These are phyloP conservation scores for Calliphora vomitoria DNA, from an alignment of 2,888 invertebrate genomes.

Conservation along the genomic window DNA sequence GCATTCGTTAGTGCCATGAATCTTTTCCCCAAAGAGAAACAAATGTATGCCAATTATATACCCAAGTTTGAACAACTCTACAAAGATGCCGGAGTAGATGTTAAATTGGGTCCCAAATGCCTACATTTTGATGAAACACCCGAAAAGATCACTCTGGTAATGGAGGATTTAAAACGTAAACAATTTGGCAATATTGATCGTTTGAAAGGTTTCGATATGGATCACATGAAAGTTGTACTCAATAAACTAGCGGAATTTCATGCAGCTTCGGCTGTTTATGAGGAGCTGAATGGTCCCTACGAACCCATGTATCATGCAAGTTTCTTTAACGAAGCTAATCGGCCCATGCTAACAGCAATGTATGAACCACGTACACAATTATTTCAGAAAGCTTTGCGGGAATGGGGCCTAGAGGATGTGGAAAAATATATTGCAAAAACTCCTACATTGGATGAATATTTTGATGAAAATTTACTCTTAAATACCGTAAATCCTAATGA, in stretches of 20 bases:
- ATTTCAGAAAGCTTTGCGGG: conserved; percentile 74
- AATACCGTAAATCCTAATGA: conserved; percentile 75
- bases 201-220: conserved; percentile 79
- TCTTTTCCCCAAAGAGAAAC: conserved; percentile 80
- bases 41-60: conserved; percentile 79
- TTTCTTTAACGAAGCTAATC: conserved; percentile 74
- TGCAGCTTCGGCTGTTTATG: conserved; percentile 79
- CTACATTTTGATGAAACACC: conserved; percentile 76
- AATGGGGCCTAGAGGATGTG: conserved; percentile 77
- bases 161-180: conserved; percentile 79
- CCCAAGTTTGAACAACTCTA: conserved; percentile 79
- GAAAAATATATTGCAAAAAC: conserved; percentile 75
- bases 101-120: conserved; percentile 79
- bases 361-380: conserved; percentile 50
- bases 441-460: conserved; percentile 63
- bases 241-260: conserved; percentile 80
- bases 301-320: conserved; percentile 66
- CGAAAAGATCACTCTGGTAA: conserved; percentile 77
- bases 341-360: conserved; percentile 66
- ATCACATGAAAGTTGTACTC: conserved; percentile 78
- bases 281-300: conserved; percentile 77
- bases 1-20: conserved; percentile 75
- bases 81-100: conserved; percentile 76
- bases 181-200: conserved; percentile 79
- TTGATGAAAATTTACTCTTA: conserved; percentile 68